phyloP scores from a whole-genome alignment of 2,888 invertebrate species.

The Drosophila algonquin region DNA sequence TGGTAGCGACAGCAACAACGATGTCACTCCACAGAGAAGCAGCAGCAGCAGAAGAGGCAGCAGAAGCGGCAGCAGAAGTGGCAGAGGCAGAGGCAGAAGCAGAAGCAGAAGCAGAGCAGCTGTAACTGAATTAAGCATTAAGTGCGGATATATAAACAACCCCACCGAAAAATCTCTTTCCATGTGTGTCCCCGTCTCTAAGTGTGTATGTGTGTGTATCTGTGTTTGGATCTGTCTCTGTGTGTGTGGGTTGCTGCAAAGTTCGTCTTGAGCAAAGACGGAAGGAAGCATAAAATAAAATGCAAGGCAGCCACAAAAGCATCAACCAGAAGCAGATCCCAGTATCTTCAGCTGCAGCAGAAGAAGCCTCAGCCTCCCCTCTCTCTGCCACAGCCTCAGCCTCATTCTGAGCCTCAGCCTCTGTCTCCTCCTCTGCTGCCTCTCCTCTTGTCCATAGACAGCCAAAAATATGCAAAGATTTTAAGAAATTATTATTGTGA shows the following conservation, averaged over 20 bases:
- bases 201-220: conserved; percentile 7
- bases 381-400: too few species aligned
- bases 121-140: conserved; percentile 81
- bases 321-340: background rate
- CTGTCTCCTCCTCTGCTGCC: background rate
- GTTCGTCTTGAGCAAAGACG: conserved; percentile 57
- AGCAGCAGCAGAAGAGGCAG: conserved; percentile 20
- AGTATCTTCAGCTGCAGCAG: conserved; percentile 17
- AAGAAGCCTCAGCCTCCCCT: background rate
- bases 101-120: conserved; percentile 73
- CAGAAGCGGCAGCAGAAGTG: conserved; percentile 18
- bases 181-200: conserved; percentile 26
- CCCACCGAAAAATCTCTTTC: conserved; percentile 67
- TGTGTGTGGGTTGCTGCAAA: conserved; percentile 51
- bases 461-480: conserved; percentile 71
- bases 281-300: conserved; percentile 81
- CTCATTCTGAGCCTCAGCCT: background rate
- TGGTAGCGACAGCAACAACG: conserved; percentile 55
- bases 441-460: conserved; percentile 1
- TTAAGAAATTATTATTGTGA: conserved; percentile 74
- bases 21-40: conserved; percentile 29
- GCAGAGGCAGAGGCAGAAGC: conserved; percentile 25
- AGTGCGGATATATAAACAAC: conserved; percentile 80
- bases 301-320: conserved; percentile 56
- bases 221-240: conserved; percentile 29